Percentiles rank a stretch among this genome's conserved stretches.
Evolutionary conservation across 2,797 vertebrate species (phyloP).

Genomic region (Crenichthys baileyi): DNA sequence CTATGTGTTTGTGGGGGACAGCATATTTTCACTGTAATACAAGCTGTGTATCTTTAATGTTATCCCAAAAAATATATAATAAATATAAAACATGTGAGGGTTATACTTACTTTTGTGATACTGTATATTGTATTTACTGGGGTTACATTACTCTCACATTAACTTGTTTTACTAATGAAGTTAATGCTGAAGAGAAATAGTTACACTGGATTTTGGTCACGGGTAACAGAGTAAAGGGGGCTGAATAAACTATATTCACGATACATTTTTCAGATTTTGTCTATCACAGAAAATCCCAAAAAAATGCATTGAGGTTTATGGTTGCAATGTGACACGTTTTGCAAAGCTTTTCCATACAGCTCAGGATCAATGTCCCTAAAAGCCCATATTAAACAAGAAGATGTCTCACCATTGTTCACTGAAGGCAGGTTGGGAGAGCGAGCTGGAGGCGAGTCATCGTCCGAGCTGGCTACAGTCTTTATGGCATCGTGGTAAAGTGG

Average conservation of each 20-base stretch:
- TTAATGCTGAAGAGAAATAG: too few relatives aligned
- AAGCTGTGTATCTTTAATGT: too few relatives aligned
- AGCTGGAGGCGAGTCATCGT: conserved; percentile 97
- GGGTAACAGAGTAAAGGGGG: too few relatives aligned
- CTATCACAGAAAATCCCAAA: not conserved
- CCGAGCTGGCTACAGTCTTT: conserved; percentile 99
- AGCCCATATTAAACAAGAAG: conserved; percentile 3
- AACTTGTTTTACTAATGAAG: too few relatives aligned
- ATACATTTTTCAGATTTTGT: not conserved
- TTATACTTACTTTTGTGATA: too few relatives aligned
- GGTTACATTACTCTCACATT: too few relatives aligned
- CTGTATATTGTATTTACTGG: too few relatives aligned
- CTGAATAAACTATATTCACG: not conserved
- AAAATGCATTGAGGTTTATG: not conserved
- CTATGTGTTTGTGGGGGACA: too few relatives aligned
- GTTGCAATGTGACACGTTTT: not conserved
- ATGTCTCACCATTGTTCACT: conserved; percentile 90
- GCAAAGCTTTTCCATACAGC: not conserved
- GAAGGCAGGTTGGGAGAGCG: conserved; percentile 97
- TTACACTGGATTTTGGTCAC: too few relatives aligned
- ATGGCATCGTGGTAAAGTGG: conserved; percentile 99
- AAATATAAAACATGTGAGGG: too few relatives aligned
- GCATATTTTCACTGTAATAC: too few relatives aligned
- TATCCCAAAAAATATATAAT: too few relatives aligned
- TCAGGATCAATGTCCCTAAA: not conserved